Base-by-base conservation (phyloP, 2,113 vertebrate species). In the Pipra filicauda region DNA sequence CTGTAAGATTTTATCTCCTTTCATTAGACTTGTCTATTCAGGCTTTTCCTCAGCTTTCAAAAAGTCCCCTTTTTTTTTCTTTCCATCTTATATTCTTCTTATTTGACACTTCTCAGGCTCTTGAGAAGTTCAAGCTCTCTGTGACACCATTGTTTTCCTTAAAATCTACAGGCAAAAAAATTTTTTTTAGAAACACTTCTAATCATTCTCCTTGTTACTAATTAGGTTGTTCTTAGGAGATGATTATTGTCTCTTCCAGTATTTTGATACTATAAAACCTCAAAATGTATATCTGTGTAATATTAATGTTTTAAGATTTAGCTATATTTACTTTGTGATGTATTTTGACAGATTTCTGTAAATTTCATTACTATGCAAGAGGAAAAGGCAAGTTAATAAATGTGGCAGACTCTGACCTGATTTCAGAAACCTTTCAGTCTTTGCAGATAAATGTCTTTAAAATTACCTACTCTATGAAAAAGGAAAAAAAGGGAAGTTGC, bases 171-270 rank as follows among this genome's bases (percentile, higher is more conserved):
- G 69, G 80, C 69, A 77, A 70, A 92, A 92, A 81, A n/a, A 35
- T 6, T 78, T 78, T 95, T 46, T 70, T 52, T 80, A 91, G 73
- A 30, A 93, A 67, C 11, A 6, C 26, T 95, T 88, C 77, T 62
- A 86, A 49, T 39, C 16, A 8, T 39, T 46, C 15, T 89, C 31
- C 81, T 91, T 91, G 31, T 91, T 96, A 51, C 52, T 85, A 83
- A 94, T 97, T 96, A 96, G 31, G 64, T 95, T 75, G 4, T 69
- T 93, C 59, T 86, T 69, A 41, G 88, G 89, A 95, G 79, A 72
- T 44, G 10, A 10, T 51, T 67, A 49, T 43, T 96, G 88, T 44
- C 44, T 87, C 51, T 96, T 94, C n/a, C 69, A 85, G 44, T 79
- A 77, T 69, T 67, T 57, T 82, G 31, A 17, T 80, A 28, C 75